Evolutionary conservation across 2,113 vertebrate genomes (phyloP).

Genomic region (Balaeniceps rex): DNA sequence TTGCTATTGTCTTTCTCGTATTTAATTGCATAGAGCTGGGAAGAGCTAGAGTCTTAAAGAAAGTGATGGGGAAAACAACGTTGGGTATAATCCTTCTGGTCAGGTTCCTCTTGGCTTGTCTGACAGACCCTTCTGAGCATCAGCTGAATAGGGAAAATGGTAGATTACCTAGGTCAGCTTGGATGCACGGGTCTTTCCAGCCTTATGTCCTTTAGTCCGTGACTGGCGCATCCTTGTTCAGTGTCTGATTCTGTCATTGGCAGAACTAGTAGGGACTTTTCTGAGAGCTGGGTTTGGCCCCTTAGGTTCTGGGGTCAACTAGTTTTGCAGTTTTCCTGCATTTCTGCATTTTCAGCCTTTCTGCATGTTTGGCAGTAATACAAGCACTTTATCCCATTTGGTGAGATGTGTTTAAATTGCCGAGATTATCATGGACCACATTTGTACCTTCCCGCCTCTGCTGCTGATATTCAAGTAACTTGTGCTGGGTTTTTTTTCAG

Average conservation of each 20-base stretch:
- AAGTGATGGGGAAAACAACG: background rate
- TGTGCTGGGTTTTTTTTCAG: background rate
- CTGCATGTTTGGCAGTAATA: background rate
- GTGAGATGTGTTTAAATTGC: background rate
- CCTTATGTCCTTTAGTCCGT: accelerated
- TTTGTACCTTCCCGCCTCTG: accelerated
- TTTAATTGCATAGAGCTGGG: background rate
- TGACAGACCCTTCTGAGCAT: background rate
- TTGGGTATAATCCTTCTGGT: background rate
- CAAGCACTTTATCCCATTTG: background rate
- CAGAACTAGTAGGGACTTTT: background rate
- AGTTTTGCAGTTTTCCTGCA: background rate
- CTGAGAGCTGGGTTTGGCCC: background rate
- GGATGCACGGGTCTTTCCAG: background rate
- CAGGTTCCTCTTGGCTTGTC: background rate
- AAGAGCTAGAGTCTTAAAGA: background rate
- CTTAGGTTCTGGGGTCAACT: background rate
- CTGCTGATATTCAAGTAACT: background rate
- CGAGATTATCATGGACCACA: background rate
- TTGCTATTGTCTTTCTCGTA: background rate
- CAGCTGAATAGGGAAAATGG: background rate
- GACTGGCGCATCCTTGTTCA: background rate
- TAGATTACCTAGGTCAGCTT: background rate
- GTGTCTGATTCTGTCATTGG: background rate
- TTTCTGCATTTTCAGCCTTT: background rate